Evolutionary conservation across 2,888 invertebrate species (phyloP).

Genomic region (Apotomis capreana): DNA sequence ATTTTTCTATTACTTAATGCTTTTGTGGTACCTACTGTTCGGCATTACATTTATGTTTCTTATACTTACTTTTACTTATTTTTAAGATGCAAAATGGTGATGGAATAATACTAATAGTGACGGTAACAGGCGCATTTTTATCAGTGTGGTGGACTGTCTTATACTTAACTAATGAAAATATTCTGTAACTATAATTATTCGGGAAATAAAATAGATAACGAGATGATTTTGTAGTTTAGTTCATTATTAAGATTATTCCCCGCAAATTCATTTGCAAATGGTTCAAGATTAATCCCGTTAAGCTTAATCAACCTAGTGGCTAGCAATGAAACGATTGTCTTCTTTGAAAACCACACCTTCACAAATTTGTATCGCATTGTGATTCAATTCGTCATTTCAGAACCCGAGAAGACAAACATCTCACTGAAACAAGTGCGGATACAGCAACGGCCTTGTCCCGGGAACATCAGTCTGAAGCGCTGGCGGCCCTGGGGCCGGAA

Average conservation of each 20-base stretch:
- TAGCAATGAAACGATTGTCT: slow-evolving; percentile 9
- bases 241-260: slow-evolving; percentile 1
- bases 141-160: not conserved
- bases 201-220: slow-evolving; percentile 5
- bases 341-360: not conserved
- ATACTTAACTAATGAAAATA: slow-evolving; percentile 6
- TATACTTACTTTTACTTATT: slow-evolving; percentile 2
- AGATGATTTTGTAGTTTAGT: slow-evolving; percentile 18
- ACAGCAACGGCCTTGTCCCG: slow-evolving; percentile 18
- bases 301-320: slow-evolving; percentile 15
- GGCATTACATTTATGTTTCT: slow-evolving; percentile 2
- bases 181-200: not conserved
- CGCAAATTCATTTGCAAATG: not conserved
- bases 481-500: slow-evolving; percentile 12
- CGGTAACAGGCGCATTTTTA: slow-evolving; percentile 6
- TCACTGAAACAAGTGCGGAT: slow-evolving; percentile 25
- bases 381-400: slow-evolving; percentile 14
- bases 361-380: not conserved
- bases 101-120: slow-evolving; percentile 23
- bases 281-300: not conserved
- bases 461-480: not conserved
- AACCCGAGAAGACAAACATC: slow-evolving; percentile 19
- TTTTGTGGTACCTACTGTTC: slow-evolving; percentile 8
- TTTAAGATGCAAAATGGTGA: slow-evolving; percentile 30
- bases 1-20: slow-evolving; percentile 4